These are phyloP conservation scores for Struthio camelus DNA, from an alignment of 2,113 vertebrate genomes.

Conservation along the genomic window DNA sequence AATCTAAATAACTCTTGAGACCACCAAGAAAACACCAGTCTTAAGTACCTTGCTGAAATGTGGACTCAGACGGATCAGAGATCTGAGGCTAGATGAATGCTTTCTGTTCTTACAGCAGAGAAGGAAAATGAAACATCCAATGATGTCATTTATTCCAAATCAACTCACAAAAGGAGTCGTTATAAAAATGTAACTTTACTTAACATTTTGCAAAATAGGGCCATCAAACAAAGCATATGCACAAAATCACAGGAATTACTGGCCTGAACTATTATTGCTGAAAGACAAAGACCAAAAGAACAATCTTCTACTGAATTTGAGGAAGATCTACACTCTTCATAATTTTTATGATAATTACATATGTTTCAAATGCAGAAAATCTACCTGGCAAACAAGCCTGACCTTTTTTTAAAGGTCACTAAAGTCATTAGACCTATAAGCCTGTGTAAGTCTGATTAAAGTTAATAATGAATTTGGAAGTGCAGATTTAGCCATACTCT, in stretches of 20 bases:
- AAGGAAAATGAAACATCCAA: neutral
- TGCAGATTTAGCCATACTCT: neutral
- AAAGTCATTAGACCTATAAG: conserved; percentile 23
- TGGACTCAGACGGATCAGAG: neutral
- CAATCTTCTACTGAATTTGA: neutral
- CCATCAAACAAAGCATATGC: neutral
- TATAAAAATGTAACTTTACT: neutral
- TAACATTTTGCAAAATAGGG: neutral
- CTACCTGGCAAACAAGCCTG: conserved; percentile 23
- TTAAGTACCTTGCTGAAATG: neutral
- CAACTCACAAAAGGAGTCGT: neutral
- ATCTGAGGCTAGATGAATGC: neutral
- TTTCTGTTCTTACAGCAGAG: neutral
- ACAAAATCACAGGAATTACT: neutral
- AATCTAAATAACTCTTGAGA: neutral
- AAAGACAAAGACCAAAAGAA: neutral
- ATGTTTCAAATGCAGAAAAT: conserved; percentile 29
- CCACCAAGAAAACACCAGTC: neutral
- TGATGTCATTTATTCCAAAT: neutral
- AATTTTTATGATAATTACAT: conserved; percentile 36
- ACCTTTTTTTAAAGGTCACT: conserved; percentile 49
- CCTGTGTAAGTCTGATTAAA: conserved; percentile 29
- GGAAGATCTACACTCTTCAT: neutral
- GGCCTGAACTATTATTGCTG: neutral
- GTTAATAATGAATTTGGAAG: conserved; percentile 25